Percentiles rank a stretch among this genome's conserved stretches.
Conservation (phyloP, 2,888 invertebrate genomes). For the Athrips mouffetella region DNA sequence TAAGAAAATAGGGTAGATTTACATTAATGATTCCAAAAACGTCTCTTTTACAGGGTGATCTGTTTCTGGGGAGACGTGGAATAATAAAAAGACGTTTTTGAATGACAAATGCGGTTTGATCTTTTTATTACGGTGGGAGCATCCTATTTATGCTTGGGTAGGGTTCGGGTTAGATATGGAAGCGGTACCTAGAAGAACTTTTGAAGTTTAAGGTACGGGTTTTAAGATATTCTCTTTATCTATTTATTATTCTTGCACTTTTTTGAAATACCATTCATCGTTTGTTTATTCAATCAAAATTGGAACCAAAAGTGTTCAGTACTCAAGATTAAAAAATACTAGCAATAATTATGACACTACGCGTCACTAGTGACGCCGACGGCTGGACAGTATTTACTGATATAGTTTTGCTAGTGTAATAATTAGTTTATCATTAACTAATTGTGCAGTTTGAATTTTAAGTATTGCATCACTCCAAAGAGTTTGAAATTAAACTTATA, state of each 20-base stretch:
- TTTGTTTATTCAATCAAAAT: neutral
- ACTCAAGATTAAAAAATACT: neutral
- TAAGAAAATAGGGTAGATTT: conserved; percentile 31
- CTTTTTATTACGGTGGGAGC: conserved; percentile 49
- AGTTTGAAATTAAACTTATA: no score
- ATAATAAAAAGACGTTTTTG: conserved; percentile 25
- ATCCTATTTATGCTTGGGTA: conserved; percentile 38
- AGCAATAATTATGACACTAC: neutral
- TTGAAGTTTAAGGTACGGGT: no score
- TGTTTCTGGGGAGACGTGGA: conserved; percentile 34
- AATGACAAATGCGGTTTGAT: conserved; percentile 51
- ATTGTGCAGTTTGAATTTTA: no score
- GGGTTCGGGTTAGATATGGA: conserved; percentile 23
- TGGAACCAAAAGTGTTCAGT: no score
- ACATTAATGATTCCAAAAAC: conserved; percentile 49
- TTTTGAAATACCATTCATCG: no score
- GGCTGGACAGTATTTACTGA: no score
- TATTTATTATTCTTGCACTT: no score
- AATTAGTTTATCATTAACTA: no score
- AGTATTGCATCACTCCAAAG: neutral
- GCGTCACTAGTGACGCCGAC: no score
- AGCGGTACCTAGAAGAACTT: conserved; percentile 16
- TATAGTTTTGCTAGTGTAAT: no score
- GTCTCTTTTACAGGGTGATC: conserved; percentile 32
- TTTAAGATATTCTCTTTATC: no score